phyloP scores from a whole-genome alignment of 1,140 invertebrate genomes.

The Trichonephila clavata region DNA sequence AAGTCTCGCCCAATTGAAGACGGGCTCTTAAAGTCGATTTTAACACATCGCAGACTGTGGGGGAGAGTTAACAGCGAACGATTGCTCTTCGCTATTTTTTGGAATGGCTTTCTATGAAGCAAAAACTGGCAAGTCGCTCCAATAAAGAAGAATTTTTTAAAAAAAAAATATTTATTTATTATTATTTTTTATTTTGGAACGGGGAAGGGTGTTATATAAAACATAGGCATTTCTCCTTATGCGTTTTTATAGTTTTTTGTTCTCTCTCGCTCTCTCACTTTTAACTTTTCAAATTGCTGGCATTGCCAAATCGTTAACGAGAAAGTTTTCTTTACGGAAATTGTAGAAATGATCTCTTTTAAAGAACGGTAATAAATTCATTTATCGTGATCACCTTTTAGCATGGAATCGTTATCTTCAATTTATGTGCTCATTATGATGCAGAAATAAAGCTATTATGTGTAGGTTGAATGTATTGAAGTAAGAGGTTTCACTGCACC shows the following conservation, averaged over 20 bases:
- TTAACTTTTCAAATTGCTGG: constrained; percentile 36
- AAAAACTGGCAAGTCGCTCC: constrained; percentile 37
- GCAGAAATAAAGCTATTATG: constrained; percentile 73
- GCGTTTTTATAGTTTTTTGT: not conserved
- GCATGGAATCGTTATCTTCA: constrained; percentile 25
- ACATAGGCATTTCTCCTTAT: not conserved
- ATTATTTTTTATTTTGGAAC: not conserved
- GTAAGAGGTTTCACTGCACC: constrained; percentile 18
- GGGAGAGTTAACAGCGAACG: constrained; percentile 6
- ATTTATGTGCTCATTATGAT: constrained; percentile 68
- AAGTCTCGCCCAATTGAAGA: constrained; percentile 76
- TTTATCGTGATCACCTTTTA: constrained; percentile 72
- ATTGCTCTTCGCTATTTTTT: constrained; percentile 30
- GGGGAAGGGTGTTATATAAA: not conserved
- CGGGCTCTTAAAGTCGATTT: constrained; percentile 73
- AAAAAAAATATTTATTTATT: constrained; percentile 11
- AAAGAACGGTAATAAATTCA: constrained; percentile 74
- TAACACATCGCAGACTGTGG: constrained; percentile 36
- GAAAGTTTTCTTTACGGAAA: constrained; percentile 51
- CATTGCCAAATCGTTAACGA: constrained; percentile 65
- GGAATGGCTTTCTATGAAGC: constrained; percentile 40
- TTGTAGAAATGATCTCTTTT: constrained; percentile 66
- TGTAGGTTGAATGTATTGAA: constrained; percentile 34
- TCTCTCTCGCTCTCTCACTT: not conserved
- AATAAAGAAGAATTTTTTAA: not conserved